Base-by-base conservation (phyloP, 2,797 vertebrate genomes). In the Paratrypauchen microcephalus region DNA sequence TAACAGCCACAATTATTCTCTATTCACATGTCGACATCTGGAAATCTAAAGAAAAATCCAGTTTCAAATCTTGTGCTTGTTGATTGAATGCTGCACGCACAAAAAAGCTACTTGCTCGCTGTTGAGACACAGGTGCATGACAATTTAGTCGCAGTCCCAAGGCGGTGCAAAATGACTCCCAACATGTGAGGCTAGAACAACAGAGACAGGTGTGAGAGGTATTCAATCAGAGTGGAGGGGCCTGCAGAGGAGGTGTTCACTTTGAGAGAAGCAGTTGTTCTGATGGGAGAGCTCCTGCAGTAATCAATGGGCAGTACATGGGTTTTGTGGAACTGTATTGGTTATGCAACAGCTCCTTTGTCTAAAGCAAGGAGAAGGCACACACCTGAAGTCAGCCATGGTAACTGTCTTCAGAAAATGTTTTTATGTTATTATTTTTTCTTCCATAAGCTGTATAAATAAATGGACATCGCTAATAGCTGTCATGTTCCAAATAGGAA, bases 251-350 rank as follows among this genome's bases (percentile, higher is more conserved):
- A 71, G 67, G 19, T 61, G 50, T 70, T 79, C 32, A 48, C 68
- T 77, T 60, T 61, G 66, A 70, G 62, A 45, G 74, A 69, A 39
- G 56, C 57, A 76, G 61, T 78, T 70, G 45, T 75, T 75, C 57
- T 32, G 19, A 52, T 24, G 15, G 41, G 3, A 0, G 69, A 26
- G 56, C 9, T 5, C 12, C 13, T 54, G 58, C 68, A 65, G 30
- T 59, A 54, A 66, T 74, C 65, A 69, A 32, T 60, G 39, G 21
- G 15, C 56, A 21, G 41, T 45, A 45, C 41, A 45, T 4, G 11
- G 41, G 41, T 15, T 45, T 13, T 4, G 45, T 4, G 23, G 45
- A 73, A 66, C 50, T 28, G 54, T 55, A 59, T n/a, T 16, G 16
- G 56, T 26, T 61, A 60, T 73, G 61, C 3, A 21, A 23, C 68